Evolutionary conservation across 2,888 invertebrate genomes (phyloP).

Genomic region (Eucera pruinosa): DNA sequence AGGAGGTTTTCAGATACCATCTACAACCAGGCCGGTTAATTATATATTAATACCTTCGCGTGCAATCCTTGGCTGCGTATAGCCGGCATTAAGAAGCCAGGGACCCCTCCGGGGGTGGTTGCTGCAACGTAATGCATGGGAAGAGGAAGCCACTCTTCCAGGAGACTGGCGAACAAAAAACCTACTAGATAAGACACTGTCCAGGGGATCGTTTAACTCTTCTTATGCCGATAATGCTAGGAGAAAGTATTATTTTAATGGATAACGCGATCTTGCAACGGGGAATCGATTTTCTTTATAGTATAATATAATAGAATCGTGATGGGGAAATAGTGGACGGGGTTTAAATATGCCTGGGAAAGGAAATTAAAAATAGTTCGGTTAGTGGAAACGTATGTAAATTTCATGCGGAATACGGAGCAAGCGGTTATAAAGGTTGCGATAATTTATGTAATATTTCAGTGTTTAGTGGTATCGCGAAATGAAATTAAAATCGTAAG

Average conservation of each 20-base stretch:
- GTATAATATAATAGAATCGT: no score
- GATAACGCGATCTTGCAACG: no score
- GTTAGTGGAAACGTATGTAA: no score
- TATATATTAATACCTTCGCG: constrained; percentile 83
- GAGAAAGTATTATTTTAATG: neutral
- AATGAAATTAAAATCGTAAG: no score
- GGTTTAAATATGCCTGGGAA: no score
- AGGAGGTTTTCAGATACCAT: constrained; percentile 79
- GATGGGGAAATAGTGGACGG: no score
- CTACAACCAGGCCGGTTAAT: constrained; percentile 81
- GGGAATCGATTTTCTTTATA: no score
- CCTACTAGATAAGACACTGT: constrained; percentile 29
- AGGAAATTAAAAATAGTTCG: no score
- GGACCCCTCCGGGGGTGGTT: constrained; percentile 58
- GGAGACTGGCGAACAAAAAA: constrained; percentile 27
- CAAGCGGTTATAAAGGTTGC: no score
- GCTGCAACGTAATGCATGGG: constrained; percentile 52
- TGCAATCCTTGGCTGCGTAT: constrained; percentile 77
- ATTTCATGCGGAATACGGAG: no score
- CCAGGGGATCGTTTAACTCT: neutral
- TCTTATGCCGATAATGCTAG: neutral
- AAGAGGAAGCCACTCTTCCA: constrained; percentile 48
- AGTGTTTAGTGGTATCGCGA: no score
- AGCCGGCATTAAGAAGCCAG: constrained; percentile 62
- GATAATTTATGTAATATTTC: no score